Base-by-base conservation (phyloP, 2,113 vertebrate species). In the Circaetus cinerascens region DNA sequence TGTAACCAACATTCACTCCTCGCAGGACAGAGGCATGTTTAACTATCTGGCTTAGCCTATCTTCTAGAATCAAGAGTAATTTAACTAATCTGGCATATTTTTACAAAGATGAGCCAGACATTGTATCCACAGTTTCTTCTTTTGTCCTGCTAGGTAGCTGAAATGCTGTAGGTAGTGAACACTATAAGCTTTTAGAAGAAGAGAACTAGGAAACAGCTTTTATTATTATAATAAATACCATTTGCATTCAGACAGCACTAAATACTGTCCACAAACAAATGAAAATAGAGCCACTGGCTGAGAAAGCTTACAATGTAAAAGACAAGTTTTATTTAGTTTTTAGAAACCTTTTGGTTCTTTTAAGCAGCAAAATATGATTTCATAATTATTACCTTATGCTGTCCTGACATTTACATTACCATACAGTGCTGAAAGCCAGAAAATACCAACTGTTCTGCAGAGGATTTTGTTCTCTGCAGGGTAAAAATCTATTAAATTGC, bases 371-470 rank as follows among this genome's bases (percentile, higher is more conserved):
- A 98, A 94, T 94, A 84, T 78, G 84, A 93, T 95, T 93, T 92
- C 85, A 62, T 96, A 97, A 97, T 97, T 94, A 96, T 95, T 97
- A 96, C 83, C 95, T 97, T 96, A 91, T 91, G 95, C 71, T 94
- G 66, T 91, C 60, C 87, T 96, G 96, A 96, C 95, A 96, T 97
- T 97, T 97, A 96, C 86, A 92, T 96, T 97, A 95, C 63, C 81
- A 86, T 93, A 86, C 64, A 97, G 87, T 56, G 68, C 89, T 78
- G 85, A 94, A 91, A 98, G 81, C 92, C 93, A 94, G 84, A 97
- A 97, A 97, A 97, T 96, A 93, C 93, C 95, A 97, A 91, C 94
- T 97, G 94, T 96, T 97, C 96, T 97, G 79, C 83, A 92, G 92
- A 93, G 96, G 75, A 88, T 95, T 97, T 97, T 92, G 83, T 85